These are phyloP conservation scores for Diarsia mendica DNA, from an alignment of 2,888 invertebrate genomes.

Conservation along the genomic window DNA sequence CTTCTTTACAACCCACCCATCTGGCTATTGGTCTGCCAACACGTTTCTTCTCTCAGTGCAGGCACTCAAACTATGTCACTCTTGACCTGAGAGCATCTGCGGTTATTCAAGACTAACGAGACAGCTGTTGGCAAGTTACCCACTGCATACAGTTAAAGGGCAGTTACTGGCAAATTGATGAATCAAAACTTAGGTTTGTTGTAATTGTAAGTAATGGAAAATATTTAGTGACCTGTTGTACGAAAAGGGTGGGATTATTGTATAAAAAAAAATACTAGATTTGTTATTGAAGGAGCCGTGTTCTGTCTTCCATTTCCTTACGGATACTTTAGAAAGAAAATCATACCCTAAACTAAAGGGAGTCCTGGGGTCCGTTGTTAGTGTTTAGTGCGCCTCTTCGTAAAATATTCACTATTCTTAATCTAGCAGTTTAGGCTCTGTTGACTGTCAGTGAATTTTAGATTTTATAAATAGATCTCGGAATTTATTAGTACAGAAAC, in stretches of 20 bases:
- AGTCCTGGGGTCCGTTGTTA: neutral
- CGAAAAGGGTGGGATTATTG: neutral
- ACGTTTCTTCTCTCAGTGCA: neutral
- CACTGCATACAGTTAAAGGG: conserved; percentile 16
- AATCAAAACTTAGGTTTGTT: conserved; percentile 11
- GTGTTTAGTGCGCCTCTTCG: no score
- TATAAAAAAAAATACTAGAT: neutral
- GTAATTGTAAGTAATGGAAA: no score
- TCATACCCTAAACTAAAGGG: no score
- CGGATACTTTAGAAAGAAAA: neutral
- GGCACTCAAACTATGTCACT: conserved; percentile 22
- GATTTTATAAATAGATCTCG: neutral
- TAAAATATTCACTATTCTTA: neutral
- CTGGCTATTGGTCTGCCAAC: neutral
- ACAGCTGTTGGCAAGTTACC: conserved; percentile 46
- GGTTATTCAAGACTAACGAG: conserved; percentile 35
- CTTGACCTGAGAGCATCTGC: conserved; percentile 2
- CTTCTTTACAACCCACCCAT: neutral
- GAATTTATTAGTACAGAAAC: neutral
- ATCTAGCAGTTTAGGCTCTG: neutral
- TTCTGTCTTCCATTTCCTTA: neutral
- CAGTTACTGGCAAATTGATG: conserved; percentile 27
- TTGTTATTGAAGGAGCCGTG: neutral
- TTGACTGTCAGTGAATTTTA: neutral
- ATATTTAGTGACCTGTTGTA: neutral